Conservation (phyloP, 2,113 vertebrate species). For the Parus major region DNA sequence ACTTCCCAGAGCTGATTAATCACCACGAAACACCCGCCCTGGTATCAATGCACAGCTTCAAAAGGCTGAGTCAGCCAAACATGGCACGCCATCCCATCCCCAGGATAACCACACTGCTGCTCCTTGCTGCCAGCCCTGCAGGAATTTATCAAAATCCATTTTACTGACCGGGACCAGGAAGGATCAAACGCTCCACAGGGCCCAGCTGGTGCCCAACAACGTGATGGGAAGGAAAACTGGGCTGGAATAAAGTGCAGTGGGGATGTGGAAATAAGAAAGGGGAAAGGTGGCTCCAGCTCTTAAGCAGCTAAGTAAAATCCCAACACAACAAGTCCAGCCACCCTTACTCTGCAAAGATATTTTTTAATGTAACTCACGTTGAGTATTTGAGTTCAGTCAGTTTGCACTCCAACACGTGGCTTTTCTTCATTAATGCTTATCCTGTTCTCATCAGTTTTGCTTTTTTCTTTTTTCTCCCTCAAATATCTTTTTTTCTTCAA, state of each 20-base stretch:
- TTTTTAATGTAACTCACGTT: not conserved
- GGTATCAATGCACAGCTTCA: not conserved
- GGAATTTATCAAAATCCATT: not conserved
- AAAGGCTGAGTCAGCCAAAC: not conserved
- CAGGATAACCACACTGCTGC: not conserved
- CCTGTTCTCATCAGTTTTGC: not conserved
- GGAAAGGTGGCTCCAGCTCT: not conserved
- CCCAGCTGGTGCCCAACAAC: not conserved
- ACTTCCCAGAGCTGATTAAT: not conserved
- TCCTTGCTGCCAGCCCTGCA: not conserved
- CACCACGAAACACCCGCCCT: not conserved
- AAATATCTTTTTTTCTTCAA: not conserved
- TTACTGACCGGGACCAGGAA: not conserved
- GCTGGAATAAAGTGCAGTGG: not conserved
- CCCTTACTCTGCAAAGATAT: not conserved
- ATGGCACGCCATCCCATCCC: fast-evolving
- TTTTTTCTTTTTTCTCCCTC: not conserved
- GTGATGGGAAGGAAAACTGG: not conserved
- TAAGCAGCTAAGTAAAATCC: not conserved
- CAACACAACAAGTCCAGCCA: not conserved
- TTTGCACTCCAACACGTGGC: not conserved
- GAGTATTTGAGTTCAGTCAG: not conserved
- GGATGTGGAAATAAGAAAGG: not conserved
- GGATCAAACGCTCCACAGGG: not conserved
- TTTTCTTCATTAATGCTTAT: not conserved